Evolutionary conservation across 92 coral and sea anemone genomes (phyloP).

Genomic region (Palythoa grandiflora): DNA sequence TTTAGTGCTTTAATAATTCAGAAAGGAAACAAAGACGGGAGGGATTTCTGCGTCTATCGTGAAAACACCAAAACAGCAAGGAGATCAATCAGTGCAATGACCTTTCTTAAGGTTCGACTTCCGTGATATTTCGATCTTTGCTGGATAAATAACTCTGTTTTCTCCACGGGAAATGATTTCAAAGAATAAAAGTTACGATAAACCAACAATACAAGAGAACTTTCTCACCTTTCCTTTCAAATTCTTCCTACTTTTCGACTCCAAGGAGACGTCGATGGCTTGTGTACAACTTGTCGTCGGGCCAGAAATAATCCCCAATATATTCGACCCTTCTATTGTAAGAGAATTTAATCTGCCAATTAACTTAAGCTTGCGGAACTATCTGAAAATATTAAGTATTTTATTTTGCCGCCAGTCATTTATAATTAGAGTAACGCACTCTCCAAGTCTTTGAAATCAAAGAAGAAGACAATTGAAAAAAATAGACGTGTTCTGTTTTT

Average conservation of each 20-base stretch:
- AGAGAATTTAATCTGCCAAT: constrained; percentile 46
- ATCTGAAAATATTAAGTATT: not conserved
- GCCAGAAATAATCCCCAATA: not conserved
- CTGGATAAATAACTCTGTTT: not conserved
- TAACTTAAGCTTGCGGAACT: constrained; percentile 11
- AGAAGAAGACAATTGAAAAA: too few relatives aligned
- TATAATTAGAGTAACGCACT: constrained; percentile 11
- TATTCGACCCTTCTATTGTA: constrained; percentile 8
- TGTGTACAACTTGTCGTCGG: constrained; percentile 7
- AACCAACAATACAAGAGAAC: not conserved
- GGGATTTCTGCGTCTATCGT: not conserved
- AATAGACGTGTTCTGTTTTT: not conserved
- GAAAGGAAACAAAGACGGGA: not conserved
- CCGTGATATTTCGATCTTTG: not conserved
- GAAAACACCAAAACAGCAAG: not conserved
- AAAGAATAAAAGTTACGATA: not conserved
- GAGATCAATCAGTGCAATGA: not conserved
- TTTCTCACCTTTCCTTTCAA: not conserved
- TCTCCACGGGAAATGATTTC: constrained; percentile 13
- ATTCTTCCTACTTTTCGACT: not conserved
- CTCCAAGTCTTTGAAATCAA: too few relatives aligned
- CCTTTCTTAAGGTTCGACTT: not conserved
- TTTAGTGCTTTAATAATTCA: not conserved
- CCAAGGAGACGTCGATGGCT: not conserved
- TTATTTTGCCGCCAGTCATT: constrained; percentile 31